Base-by-base conservation (phyloP, 2,888 invertebrate species). In the Dasypolia templi region DNA sequence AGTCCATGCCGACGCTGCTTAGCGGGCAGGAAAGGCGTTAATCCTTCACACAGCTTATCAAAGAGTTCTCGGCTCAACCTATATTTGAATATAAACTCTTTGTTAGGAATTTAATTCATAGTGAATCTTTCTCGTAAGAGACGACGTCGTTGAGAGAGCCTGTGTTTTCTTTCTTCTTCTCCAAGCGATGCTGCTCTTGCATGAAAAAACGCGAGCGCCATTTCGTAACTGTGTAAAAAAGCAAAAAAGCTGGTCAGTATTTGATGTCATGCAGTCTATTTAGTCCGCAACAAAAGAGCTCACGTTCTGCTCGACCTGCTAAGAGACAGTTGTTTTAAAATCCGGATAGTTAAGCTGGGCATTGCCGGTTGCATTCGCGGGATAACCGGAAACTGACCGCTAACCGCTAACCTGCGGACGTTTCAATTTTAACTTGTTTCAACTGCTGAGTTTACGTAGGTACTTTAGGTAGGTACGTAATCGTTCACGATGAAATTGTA, bases 51-150 rank as follows among this genome's bases (percentile, higher is more conserved):
- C 12, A 68, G 22, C 22, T 44, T 66, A 9, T 68, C 32, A 44
- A 44, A 72, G 11, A 72, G 42, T 72, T 51, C 72, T 29, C 59
- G 46, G 12, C 32, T 72, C 22, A 72, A 22, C 17, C 72, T 53
- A 51, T 59, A 72, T 44, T 72, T 59, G 32, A 17, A 51, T 51
- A 59, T 42, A 44, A 72, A 72, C 51, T 72, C 72, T 22, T 72
- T 49, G 42, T 72, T 72, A 0, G 72, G 51, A 42, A 59, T 72
- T 51, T 58, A 72, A 22, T 49, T 49, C 9, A 42, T 11, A 9
- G 17, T 22, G 17, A 72, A 72, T 44, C 42, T 58, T 72, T 35
- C 39, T 32, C 35, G 35, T 61, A 72, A 29, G 35, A 59, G n/a
- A 29, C 75, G 64, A n/a, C 44, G 67, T 44, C 67, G n/a, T 44